Evolutionary conservation across 2,888 invertebrate genomes (phyloP), one percentile per base, ranked within the genome.

Genomic region (Tiliacea aurago): DNA sequence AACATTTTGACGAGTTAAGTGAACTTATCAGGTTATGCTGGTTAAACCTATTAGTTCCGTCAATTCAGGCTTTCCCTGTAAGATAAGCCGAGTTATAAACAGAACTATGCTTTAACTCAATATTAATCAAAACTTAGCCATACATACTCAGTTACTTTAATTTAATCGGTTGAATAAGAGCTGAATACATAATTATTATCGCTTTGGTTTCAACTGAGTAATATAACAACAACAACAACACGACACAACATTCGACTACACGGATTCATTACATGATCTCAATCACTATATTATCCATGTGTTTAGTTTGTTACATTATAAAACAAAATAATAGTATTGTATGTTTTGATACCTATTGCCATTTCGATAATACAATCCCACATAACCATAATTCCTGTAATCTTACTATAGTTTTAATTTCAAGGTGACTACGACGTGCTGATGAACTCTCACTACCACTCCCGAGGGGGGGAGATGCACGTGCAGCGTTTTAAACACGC

Each of bases 351-450:
- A n/a, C 11, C 20, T 58, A 33, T 28, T 28, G 20, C 20, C 9
- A 37, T 56, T n/a, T 33, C 18, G 2, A n/a, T 15, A 55, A 64
- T 10, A 43, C 1, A 65, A n/a, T 55, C 11, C 18, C 7, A 47
- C 20, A 13, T 33, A 18, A 18, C 33, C 20, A 20, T 45, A 15
- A 33, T 28, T 59, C 9, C 2, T 9, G 7, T 33, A 20, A 37
- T 23, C 7, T 70, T 15, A 59, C 7, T 9, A n/a, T 28, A 20
- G 7, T 78, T 67, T 70, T 70, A 75, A 62, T 85, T 93, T 91
- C 23, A 85, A 96, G 96, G 95, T 90, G 96, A 96, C 85, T 95
- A 96, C 87, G 96, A 96, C 73, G 89, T 95, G 20, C 86, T 95
- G 3, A 94, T 95, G 91, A 96, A 96, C 89, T 94, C 95, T 11